Percentiles rank a stretch among this genome's conserved stretches.
Conservation (phyloP, 2,797 vertebrate genomes). For the Jordanella pulchra region DNA sequence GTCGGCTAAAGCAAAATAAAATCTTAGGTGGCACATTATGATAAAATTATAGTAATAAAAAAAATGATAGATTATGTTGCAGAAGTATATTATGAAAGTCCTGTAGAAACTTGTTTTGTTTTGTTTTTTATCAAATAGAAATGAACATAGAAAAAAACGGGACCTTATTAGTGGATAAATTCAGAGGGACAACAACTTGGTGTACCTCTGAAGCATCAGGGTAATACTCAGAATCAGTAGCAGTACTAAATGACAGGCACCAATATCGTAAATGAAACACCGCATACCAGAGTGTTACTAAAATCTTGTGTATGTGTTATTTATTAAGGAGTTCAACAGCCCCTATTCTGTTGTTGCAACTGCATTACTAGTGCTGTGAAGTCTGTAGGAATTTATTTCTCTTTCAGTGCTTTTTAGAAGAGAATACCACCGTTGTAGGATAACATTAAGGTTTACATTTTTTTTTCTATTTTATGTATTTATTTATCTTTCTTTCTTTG, state of each 20-base stretch:
- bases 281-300: neutral
- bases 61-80: too few species aligned
- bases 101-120: too few species aligned
- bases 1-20: conserved; percentile 32
- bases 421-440: conserved; percentile 38
- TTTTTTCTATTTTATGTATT: conserved; percentile 39
- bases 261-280: neutral
- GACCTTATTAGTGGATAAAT: too few species aligned
- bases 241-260: conserved; percentile 2
- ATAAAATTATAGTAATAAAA: too few species aligned
- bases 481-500: conserved; percentile 39
- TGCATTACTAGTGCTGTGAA: conserved; percentile 38
- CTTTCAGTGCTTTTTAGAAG: conserved; percentile 11
- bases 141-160: too few species aligned
- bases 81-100: too few species aligned
- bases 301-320: conserved; percentile 14
- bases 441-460: conserved; percentile 10
- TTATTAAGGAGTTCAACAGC: conserved; percentile 25
- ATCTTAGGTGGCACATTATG: neutral
- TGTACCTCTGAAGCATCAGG: neutral
- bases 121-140: too few species aligned
- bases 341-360: conserved; percentile 20
- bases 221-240: neutral
- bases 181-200: too few species aligned
- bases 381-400: neutral